Evolutionary conservation across 1,140 invertebrate species (phyloP).

Genomic region (Acyrthosiphon pisum): DNA sequence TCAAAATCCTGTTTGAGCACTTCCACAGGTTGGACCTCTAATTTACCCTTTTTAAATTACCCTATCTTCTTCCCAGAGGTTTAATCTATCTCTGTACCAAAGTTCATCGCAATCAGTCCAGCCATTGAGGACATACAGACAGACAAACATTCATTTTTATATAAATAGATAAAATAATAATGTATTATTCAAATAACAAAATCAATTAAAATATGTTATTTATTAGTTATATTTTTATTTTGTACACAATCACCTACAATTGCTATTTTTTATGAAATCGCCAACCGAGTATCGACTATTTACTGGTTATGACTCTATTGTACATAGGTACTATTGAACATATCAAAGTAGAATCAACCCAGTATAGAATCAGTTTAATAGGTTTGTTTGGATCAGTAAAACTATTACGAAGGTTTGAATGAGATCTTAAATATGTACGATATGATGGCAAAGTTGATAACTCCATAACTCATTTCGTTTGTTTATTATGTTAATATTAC

Average conservation of each 20-base stretch:
- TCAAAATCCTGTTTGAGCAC: no score
- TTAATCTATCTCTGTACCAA: no score
- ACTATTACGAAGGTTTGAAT: background rate
- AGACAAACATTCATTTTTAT: no score
- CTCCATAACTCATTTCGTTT: background rate
- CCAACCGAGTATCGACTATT: background rate
- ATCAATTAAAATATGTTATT: background rate
- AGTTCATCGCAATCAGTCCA: no score
- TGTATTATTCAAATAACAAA: background rate
- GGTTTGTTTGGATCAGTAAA: background rate
- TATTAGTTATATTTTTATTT: background rate
- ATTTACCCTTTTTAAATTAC: no score
- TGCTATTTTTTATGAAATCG: background rate
- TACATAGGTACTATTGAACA: background rate
- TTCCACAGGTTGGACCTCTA: no score
- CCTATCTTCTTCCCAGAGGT: no score
- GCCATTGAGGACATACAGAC: no score
- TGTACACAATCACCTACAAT: background rate
- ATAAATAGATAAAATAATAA: no score
- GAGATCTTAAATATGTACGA: background rate
- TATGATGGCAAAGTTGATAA: background rate
- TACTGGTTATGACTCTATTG: background rate
- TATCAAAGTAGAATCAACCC: conserved; percentile 7
- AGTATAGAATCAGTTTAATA: conserved; percentile 21
- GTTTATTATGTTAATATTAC: background rate